These are phyloP conservation scores for Petroica traversi DNA, from an alignment of 2,113 vertebrate species.

Conservation along the genomic window DNA sequence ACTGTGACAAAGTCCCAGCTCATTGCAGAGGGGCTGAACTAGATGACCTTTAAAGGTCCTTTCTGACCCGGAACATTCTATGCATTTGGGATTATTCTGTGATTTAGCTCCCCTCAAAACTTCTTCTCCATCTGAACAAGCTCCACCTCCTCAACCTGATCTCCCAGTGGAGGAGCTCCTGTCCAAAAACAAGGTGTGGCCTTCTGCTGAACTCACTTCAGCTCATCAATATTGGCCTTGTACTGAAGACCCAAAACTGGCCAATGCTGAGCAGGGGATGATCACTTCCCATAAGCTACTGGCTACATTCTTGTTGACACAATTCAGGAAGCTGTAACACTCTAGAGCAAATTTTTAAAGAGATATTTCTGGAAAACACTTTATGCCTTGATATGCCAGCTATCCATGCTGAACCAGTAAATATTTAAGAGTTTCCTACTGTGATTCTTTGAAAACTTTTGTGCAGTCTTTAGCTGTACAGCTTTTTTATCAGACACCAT, in stretches of 20 bases:
- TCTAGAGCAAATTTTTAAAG: not conserved
- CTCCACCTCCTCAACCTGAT: not conserved
- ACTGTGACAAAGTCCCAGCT: not conserved
- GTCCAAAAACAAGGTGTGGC: rapidly evolving
- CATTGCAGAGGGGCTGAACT: not conserved
- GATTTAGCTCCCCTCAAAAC: not conserved
- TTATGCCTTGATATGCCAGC: not conserved
- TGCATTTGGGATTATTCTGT: not conserved
- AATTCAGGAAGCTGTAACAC: not conserved
- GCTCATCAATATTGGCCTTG: not conserved
- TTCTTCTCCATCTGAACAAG: not conserved
- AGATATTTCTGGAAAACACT: not conserved
- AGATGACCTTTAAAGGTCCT: not conserved
- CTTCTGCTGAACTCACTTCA: not conserved
- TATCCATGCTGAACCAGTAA: not conserved
- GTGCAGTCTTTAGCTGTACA: not conserved
- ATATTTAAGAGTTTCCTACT: not conserved
- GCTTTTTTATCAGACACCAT: not conserved
- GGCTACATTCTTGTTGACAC: not conserved
- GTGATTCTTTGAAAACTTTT: not conserved
- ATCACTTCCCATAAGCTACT: not conserved
- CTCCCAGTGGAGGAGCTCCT: not conserved
- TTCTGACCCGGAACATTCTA: not conserved
- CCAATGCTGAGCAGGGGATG: not conserved
- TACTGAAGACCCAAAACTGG: not conserved